Percentiles rank a stretch among this genome's conserved stretches.
These are phyloP conservation scores for Drosophila pruinosa DNA, from an alignment of 1,140 invertebrate species.

Conservation along the genomic window DNA sequence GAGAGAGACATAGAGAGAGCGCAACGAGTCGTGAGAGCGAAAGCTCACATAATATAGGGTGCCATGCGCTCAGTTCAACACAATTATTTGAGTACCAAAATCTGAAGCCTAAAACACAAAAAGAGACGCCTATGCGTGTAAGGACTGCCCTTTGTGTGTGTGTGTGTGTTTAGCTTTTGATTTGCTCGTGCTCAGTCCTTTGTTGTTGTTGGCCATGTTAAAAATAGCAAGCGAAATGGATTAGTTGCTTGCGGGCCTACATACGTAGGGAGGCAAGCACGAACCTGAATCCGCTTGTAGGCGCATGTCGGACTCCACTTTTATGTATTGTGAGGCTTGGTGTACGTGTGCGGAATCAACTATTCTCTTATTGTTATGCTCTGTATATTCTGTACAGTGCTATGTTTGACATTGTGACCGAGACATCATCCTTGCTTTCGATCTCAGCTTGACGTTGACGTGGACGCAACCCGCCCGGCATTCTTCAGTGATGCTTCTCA, in stretches of 20 bases:
- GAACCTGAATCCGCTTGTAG: slow-evolving; percentile 31
- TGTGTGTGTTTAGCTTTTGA: slow-evolving; percentile 56
- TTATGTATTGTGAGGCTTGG: slow-evolving; percentile 5
- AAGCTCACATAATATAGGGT: slow-evolving; percentile 8
- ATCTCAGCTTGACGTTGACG: not conserved
- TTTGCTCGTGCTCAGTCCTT: slow-evolving; percentile 57
- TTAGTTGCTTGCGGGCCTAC: slow-evolving; percentile 53
- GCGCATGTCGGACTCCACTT: slow-evolving; percentile 52
- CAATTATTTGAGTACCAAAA: slow-evolving; percentile 38
- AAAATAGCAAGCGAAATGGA: slow-evolving; percentile 76
- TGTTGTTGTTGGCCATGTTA: slow-evolving; percentile 65
- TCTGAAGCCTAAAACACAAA: slow-evolving; percentile 43
- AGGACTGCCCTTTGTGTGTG: not conserved
- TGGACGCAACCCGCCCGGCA: not conserved
- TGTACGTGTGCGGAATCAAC: slow-evolving; percentile 14
- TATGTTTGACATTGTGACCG: slow-evolving; percentile 75
- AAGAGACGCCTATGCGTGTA: slow-evolving; percentile 45
- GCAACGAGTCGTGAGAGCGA: slow-evolving; percentile 4
- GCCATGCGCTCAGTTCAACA: slow-evolving; percentile 40
- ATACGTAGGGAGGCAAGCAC: not conserved
- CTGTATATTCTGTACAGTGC: slow-evolving; percentile 42
- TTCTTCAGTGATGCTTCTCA: slow-evolving; percentile 15
- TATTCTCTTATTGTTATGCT: slow-evolving; percentile 28
- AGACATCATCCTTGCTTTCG: slow-evolving; percentile 20
- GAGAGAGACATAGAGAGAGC: slow-evolving; percentile 17